Conservation (phyloP, 92 coral and sea anemone species). For the Porites rus region DNA sequence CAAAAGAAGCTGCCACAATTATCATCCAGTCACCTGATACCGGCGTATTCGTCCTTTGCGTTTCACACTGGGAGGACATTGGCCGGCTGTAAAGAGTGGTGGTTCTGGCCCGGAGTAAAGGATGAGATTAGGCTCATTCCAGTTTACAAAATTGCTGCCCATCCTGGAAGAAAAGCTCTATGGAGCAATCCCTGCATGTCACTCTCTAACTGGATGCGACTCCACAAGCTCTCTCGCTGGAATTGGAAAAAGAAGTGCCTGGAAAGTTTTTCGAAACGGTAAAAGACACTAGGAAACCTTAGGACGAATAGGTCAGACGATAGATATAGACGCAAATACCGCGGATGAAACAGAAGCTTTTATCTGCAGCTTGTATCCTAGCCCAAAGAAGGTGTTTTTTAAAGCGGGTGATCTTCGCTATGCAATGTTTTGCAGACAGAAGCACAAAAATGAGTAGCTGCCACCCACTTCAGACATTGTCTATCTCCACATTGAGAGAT, state of each 20-base stretch:
- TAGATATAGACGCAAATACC: neutral
- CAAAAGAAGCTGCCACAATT: neutral
- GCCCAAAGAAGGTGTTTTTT: conserved; percentile 18
- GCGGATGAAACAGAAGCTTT: neutral
- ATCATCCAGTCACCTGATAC: conserved; percentile 6
- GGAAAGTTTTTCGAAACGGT: neutral
- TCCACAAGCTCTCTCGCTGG: conserved; percentile 9
- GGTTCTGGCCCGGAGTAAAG: conserved; percentile 12
- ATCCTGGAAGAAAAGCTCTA: neutral
- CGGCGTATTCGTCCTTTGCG: neutral
- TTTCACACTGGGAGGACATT: neutral
- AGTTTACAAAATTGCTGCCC: neutral
- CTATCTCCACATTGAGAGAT: conserved; percentile 32
- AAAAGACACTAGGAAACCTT: neutral
- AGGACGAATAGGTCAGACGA: neutral
- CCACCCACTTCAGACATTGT: conserved; percentile 30
- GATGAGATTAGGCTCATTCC: neutral
- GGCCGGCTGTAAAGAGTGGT: neutral
- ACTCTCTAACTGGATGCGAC: conserved; percentile 3
- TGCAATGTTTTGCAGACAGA: conserved; percentile 21
- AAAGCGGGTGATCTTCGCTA: conserved; percentile 32
- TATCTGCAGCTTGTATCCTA: neutral
- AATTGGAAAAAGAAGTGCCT: conserved; percentile 18
- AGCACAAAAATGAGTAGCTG: conserved; percentile 25
- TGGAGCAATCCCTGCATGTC: neutral